These are phyloP conservation scores for Rhinophrynus dorsalis DNA, from an alignment of 2,797 vertebrate genomes.

Conservation along the genomic window DNA sequence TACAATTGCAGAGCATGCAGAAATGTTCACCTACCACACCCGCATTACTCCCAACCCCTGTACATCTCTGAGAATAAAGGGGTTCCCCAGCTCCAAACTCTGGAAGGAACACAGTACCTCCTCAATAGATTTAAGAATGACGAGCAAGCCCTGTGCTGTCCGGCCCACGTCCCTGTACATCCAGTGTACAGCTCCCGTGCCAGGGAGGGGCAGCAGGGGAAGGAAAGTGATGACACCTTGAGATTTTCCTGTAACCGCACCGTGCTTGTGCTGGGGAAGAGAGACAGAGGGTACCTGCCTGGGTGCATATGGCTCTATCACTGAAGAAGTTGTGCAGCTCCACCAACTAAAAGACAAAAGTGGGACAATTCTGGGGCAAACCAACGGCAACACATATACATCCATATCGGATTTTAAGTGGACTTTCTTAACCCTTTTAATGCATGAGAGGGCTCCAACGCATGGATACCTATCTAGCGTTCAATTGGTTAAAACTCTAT, in stretches of 20 bases:
- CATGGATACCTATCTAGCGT: too few relatives aligned
- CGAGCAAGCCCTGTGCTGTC: background rate
- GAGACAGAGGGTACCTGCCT: background rate
- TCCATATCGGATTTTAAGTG: too few relatives aligned
- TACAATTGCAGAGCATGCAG: slow-evolving; percentile 15
- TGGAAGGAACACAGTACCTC: slow-evolving; percentile 3
- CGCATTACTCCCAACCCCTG: background rate
- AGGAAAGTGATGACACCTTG: slow-evolving; percentile 39
- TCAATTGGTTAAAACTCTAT: too few relatives aligned
- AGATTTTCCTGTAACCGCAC: slow-evolving; percentile 12
- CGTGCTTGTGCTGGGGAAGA: background rate
- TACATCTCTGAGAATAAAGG: slow-evolving; percentile 8
- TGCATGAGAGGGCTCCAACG: too few relatives aligned
- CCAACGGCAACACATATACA: too few relatives aligned
- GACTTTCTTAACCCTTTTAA: too few relatives aligned
- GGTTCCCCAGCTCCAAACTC: slow-evolving; percentile 6
- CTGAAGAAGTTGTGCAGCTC: too few relatives aligned
- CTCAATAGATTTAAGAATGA: background rate
- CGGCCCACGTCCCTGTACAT: background rate
- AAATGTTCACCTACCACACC: slow-evolving; percentile 19
- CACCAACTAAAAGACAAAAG: too few relatives aligned
- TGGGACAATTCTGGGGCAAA: too few relatives aligned
- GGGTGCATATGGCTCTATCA: background rate
- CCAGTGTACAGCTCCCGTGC: background rate
- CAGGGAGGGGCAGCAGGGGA: slow-evolving; percentile 13